Conservation (phyloP, 2,797 vertebrate genomes). For the Sebastes oblongus region DNA sequence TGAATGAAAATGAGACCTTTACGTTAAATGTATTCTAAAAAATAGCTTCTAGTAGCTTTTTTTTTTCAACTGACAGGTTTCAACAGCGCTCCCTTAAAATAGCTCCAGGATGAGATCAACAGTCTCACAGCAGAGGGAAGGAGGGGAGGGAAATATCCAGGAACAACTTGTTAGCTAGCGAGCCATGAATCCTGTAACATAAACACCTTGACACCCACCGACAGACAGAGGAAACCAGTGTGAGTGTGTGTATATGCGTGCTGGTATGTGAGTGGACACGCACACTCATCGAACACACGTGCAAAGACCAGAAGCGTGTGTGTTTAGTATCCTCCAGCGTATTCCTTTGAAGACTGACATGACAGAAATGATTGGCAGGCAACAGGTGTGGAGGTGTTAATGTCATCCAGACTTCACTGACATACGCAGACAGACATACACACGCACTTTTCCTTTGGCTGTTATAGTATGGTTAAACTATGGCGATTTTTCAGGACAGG, state of each 20-base stretch:
- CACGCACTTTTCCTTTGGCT: not conserved
- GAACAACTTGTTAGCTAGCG: conserved; percentile 15
- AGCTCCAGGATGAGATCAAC: conserved; percentile 51
- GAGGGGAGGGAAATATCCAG: not conserved
- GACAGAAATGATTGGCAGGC: conserved; percentile 37
- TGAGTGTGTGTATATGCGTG: not conserved
- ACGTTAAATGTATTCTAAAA: conserved; percentile 27
- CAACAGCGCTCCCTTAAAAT: conserved; percentile 34
- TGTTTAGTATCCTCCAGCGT: conserved; percentile 31
- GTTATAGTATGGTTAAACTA: not conserved
- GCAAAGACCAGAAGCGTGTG: conserved; percentile 10
- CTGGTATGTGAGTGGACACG: not conserved
- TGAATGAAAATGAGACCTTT: conserved; percentile 28
- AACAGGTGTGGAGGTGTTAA: conserved; percentile 56
- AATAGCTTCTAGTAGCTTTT: not conserved
- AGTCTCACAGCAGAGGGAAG: conserved; percentile 10
- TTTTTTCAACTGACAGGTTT: conserved; percentile 31
- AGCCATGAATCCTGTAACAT: conserved; percentile 45
- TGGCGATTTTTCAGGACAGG: not conserved
- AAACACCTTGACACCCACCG: conserved; percentile 38
- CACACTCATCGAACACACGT: not conserved
- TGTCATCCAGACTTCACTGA: conserved; percentile 41
- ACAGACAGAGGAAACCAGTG: conserved; percentile 8
- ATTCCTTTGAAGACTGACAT: conserved; percentile 42
- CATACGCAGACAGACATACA: not conserved